Percentiles rank a stretch among this genome's conserved stretches.
These are phyloP conservation scores for Parnassius orleans DNA, from an alignment of 2,888 invertebrate species.

Conservation along the genomic window DNA sequence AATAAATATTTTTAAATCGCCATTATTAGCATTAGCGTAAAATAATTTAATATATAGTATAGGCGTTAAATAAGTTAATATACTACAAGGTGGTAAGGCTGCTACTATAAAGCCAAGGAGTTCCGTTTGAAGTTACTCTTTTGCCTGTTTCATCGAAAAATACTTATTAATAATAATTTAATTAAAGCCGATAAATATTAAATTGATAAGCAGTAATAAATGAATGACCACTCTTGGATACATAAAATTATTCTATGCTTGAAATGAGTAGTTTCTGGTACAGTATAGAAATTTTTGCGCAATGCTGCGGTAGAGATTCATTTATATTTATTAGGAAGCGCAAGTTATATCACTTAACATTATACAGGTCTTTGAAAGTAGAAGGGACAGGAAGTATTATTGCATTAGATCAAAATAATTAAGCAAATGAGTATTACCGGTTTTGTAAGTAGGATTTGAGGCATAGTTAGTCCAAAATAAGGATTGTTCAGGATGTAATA, in stretches of 20 bases:
- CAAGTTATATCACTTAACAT: conserved; percentile 13
- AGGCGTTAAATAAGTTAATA: background rate
- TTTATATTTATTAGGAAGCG: conserved; percentile 20
- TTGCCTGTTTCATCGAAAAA: no score
- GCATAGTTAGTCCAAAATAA: conserved; percentile 5
- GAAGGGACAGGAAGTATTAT: conserved; percentile 6
- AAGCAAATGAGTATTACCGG: conserved; percentile 2
- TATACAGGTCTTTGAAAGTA: conserved; percentile 22
- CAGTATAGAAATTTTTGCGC: conserved; percentile 14
- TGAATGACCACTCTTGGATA: conserved; percentile 3
- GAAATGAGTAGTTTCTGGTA: background rate
- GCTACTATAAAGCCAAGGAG: no score
- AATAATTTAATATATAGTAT: background rate
- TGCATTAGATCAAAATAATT: conserved; percentile 12
- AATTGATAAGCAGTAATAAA: background rate
- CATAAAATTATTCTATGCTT: conserved; percentile 11
- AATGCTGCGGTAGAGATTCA: conserved; percentile 4
- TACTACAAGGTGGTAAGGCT: no score
- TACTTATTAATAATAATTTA: no score
- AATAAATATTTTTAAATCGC: no score
- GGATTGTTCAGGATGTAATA: background rate
- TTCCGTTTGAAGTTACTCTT: no score
- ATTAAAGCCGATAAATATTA: no score
- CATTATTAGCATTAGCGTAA: no score
- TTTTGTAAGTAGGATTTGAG: background rate